These are phyloP conservation scores for Periplaneta americana DNA, from an alignment of 1,140 invertebrate species.

Conservation along the genomic window DNA sequence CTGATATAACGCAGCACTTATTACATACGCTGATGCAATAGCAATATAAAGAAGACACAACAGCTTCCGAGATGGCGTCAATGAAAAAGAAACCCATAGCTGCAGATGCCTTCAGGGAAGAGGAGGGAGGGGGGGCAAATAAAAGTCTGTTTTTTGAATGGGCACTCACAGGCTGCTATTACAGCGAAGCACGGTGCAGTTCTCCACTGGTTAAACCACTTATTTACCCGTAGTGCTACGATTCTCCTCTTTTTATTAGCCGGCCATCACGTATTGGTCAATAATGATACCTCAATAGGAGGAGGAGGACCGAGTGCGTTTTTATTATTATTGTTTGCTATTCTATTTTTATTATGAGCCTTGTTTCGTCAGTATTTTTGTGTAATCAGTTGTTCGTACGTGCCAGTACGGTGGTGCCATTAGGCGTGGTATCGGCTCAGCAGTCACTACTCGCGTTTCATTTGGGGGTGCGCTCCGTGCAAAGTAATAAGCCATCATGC, in stretches of 20 bases:
- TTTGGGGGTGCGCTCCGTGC: neutral
- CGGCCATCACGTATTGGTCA: neutral
- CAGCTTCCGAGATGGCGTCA: neutral
- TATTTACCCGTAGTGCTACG: neutral
- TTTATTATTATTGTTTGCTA: neutral
- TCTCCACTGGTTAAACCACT: neutral
- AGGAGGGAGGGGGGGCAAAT: neutral
- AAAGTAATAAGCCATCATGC: neutral
- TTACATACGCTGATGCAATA: too few relatives aligned
- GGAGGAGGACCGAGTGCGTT: neutral
- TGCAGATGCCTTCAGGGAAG: neutral
- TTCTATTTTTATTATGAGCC: neutral
- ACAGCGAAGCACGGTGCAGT: neutral
- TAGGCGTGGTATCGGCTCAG: too few relatives aligned
- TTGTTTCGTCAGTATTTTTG: neutral
- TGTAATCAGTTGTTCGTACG: neutral
- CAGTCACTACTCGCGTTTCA: neutral
- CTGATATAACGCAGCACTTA: too few relatives aligned
- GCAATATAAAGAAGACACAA: too few relatives aligned
- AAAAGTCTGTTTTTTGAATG: neutral
- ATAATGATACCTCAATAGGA: neutral
- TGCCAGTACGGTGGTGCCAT: too few relatives aligned
- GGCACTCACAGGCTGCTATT: neutral
- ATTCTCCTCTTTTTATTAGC: neutral
- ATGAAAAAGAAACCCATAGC: neutral